Conservation (phyloP, 2,888 invertebrate genomes). For the Trachelus stipa region DNA sequence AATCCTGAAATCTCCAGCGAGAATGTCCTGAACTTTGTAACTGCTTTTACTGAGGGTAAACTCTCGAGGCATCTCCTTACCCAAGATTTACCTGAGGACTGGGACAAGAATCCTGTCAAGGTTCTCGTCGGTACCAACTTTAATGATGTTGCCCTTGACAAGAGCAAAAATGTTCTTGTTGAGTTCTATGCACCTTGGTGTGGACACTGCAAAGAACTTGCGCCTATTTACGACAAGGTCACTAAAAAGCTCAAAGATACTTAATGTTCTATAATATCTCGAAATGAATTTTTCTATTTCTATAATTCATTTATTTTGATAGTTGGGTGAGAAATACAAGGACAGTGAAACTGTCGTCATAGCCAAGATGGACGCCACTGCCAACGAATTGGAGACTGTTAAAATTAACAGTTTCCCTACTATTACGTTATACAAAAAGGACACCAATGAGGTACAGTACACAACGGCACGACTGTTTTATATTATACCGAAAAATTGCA, state of each 20-base stretch:
- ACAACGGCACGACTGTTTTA: too few species aligned
- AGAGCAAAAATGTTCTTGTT: conserved; percentile 91
- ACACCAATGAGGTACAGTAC: conserved; percentile 79
- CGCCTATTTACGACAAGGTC: conserved; percentile 90
- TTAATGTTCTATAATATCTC: too few species aligned
- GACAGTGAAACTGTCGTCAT: conserved; percentile 85
- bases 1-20: conserved; percentile 78
- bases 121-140: conserved; percentile 95
- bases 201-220: conserved; percentile 98
- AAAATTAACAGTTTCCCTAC: conserved; percentile 96
- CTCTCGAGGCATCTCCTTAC: conserved; percentile 95
- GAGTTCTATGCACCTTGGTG: conserved; percentile 99
- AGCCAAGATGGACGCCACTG: conserved; percentile 99
- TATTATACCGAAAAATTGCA: background rate
- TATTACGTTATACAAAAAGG: conserved; percentile 93
- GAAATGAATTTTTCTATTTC: background rate
- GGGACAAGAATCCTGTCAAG: conserved; percentile 96
- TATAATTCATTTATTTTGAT: conserved; percentile 46
- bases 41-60: conserved; percentile 90
- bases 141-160: conserved; percentile 89
- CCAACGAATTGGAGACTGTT: conserved; percentile 96
- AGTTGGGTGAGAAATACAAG: conserved; percentile 94
- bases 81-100: conserved; percentile 95
- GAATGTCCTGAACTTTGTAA: conserved; percentile 82
- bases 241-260: conserved; percentile 19